Evolutionary conservation across 1,140 invertebrate genomes (phyloP), one percentile per base, ranked within the genome.

Genomic region (Plutomurus gul): DNA sequence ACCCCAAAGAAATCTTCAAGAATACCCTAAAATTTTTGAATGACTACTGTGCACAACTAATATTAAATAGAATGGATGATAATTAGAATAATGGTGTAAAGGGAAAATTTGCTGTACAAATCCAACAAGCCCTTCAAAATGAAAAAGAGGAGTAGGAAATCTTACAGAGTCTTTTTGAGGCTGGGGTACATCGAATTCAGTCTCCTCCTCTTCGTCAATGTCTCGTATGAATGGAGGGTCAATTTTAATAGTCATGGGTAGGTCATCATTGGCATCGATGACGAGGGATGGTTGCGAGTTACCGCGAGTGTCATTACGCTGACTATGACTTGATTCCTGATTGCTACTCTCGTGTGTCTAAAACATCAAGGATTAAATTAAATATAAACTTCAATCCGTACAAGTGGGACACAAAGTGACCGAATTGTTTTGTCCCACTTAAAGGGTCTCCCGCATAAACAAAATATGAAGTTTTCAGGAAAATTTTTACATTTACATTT

Each of bases 191-290:
- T 84, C 81, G 78, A 80, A 83, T 25, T 81, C 81, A 27, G 37
- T 37, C 16, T 80, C 80, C n/a, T 83, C 81, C 16, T 83, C 84
- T 39, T 84, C 83, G 75, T 85, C 84, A 80, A 84, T 85, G 65
- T 85, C 84, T n/a, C 82, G 73, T 22, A 84, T 83, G 71, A 84
- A 82, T 51, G 85, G 85, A 11, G 85, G 85, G 46, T 86, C 85
- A 47, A 85, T 81, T 82, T 85, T 85, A 6, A 86, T 86, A 72
- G 85, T 81, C 80, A 84, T 84, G 39, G 82, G 70, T 78, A 82
- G 39, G 46, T 83, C 81, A 43, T 82, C 78, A 51, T 60, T 75
- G 13, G 36, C 77, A 22, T 77, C 78, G 25, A 27, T 40, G 11
- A 39, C 7, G 4, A 65, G 13, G 4, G 27, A n/a, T 16, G 56